phyloP scores from a whole-genome alignment of 2,888 invertebrate species.

The Xylota segnis region DNA sequence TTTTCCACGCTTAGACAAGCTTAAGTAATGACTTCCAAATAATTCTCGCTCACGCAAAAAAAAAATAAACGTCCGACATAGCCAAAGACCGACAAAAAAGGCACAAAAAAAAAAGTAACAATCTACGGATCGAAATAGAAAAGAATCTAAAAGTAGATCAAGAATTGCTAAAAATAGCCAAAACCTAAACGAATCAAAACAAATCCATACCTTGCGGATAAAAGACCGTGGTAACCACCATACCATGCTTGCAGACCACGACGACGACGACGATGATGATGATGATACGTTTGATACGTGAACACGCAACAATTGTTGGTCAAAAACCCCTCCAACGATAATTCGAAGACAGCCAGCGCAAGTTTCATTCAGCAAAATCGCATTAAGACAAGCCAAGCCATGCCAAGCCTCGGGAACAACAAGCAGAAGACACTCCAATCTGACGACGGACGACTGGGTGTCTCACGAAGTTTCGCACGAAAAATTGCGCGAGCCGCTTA shows the following conservation, averaged over 20 bases:
- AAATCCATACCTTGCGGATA: slow-evolving; percentile 7
- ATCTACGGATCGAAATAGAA: slow-evolving; percentile 21
- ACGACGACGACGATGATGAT: background rate
- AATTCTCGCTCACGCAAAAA: slow-evolving; percentile 11
- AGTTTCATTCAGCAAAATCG: slow-evolving; percentile 58
- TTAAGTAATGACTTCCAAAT: slow-evolving; percentile 56
- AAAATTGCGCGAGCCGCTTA: slow-evolving; percentile 13
- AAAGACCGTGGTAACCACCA: slow-evolving; percentile 36
- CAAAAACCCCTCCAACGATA: background rate
- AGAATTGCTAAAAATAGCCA: slow-evolving; percentile 49
- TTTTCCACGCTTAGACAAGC: slow-evolving; percentile 49
- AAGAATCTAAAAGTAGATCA: slow-evolving; percentile 52
- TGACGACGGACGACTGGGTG: slow-evolving; percentile 13
- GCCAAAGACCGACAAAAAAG: background rate
- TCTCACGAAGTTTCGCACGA: slow-evolving; percentile 48
- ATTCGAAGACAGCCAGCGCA: background rate
- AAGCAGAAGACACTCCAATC: slow-evolving; percentile 24
- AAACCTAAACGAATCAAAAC: slow-evolving; percentile 30
- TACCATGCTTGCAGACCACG: slow-evolving; percentile 13
- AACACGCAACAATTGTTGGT: slow-evolving; percentile 22
- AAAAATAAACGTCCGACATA: background rate
- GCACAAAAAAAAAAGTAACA: slow-evolving; percentile 6
- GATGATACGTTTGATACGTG: slow-evolving; percentile 26
- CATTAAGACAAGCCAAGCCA: slow-evolving; percentile 38
- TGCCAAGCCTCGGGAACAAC: slow-evolving; percentile 6